Base-by-base conservation (phyloP, 2,113 vertebrate species). In the Saimiri boliviensis region DNA sequence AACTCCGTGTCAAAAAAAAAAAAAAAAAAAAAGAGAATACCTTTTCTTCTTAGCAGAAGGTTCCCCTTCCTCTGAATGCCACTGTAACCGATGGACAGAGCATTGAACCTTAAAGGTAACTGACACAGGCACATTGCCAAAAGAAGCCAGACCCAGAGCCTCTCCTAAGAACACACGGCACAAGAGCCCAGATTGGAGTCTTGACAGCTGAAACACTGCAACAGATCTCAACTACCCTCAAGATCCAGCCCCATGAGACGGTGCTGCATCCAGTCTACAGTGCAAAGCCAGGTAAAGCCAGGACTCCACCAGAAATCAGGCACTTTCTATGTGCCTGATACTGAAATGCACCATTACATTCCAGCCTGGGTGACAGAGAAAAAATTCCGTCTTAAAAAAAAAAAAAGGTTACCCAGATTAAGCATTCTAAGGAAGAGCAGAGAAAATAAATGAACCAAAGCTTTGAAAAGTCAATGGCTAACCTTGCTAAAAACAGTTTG, bases 391-490 rank as follows among this genome's bases (percentile, higher is more conserved):
- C 27, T 27, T 25, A 60, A 60, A 58, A 63, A 63, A 60, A 60
- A 60, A 63, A 66, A 52, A 90, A 52, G 5, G 83, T 91, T 76
- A 60, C 19, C 40, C 14, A 76, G 89, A 92, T 66, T 85, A 96
- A 97, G 68, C 58, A 92, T 94, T 98, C 90, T 84, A 96, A 92
- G 89, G 89, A 82, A 95, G 40, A 92, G 70, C 37, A 88, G 68
- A 95, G 71, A 56, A 96, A 97, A 96, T 79, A 93, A 97, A 96
- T 32, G 73, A 97, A 94, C 70, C 70, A 71, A 97, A 93, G 93
- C 85, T 86, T 81, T 80, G 3, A 60, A 96, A 98, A 97, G 95
- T 96, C 86, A 98, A 95, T 97, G 96, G 92, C 92, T 98, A 97
- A 96, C 86, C 89, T 49, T 86, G 93, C 73, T 95, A 94, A 87